Conservation (phyloP, 2,888 invertebrate genomes). For the Listrodromus nycthemerus region DNA sequence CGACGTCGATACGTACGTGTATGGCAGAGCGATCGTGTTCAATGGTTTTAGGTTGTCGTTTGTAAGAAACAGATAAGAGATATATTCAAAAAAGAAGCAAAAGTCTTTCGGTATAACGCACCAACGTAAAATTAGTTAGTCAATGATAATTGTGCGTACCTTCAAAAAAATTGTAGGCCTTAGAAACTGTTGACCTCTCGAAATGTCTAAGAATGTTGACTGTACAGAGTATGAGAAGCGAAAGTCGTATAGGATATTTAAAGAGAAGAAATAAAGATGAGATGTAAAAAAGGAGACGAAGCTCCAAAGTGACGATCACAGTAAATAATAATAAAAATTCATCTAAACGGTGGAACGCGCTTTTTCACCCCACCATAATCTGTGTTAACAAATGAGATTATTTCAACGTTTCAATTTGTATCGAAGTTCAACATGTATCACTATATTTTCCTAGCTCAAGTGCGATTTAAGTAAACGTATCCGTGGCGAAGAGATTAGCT, state of each 20-base stretch:
- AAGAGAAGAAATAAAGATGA: constrained; percentile 44
- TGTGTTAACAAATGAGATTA: constrained; percentile 53
- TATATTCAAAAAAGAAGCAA: constrained; percentile 47
- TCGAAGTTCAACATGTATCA: constrained; percentile 60
- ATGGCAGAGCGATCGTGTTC: constrained; percentile 59
- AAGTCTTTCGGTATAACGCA: constrained; percentile 66
- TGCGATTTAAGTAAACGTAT: constrained; percentile 72
- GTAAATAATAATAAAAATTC: constrained; percentile 59
- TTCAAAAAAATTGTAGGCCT: constrained; percentile 77
- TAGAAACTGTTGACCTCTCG: constrained; percentile 78
- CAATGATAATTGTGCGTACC: constrained; percentile 75
- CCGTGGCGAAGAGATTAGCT: constrained; percentile 50
- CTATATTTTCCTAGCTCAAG: constrained; percentile 78
- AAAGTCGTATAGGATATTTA: constrained; percentile 52
- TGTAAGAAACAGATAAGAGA: constrained; percentile 31
- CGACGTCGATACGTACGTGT: constrained; percentile 49
- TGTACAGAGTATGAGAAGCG: constrained; percentile 70
- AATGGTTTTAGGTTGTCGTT: constrained; percentile 59
- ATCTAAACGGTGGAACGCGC: constrained; percentile 45
- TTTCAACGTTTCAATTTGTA: constrained; percentile 56
- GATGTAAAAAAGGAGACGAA: constrained; percentile 38
- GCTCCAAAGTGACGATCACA: constrained; percentile 43
- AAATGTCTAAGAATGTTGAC: constrained; percentile 78
- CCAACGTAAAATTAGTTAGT: constrained; percentile 53
- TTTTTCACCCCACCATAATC: constrained; percentile 35